phyloP scores from a whole-genome alignment of 1,140 invertebrate genomes.

The Oedothorax gibbosus region DNA sequence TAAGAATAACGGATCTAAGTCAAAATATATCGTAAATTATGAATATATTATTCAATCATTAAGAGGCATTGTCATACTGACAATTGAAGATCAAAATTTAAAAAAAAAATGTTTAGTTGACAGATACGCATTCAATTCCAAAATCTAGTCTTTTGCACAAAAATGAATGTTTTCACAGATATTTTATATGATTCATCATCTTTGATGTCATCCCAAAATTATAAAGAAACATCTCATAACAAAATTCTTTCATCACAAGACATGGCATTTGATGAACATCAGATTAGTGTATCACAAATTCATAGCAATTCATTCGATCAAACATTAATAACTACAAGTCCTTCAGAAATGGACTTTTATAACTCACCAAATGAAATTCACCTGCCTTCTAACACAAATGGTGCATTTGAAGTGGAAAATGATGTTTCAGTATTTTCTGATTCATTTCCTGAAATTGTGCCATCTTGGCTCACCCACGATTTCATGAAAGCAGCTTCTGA shows the following conservation, averaged over 20 bases:
- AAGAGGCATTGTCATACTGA: no score
- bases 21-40: no score
- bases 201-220: slow-evolving; percentile 42
- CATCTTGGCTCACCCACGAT: slow-evolving; percentile 54
- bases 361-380: slow-evolving; percentile 46
- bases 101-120: slow-evolving; percentile 43
- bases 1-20: no score
- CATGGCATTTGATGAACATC: slow-evolving; percentile 13
- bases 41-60: no score
- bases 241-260: slow-evolving; percentile 29
- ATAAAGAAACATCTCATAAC: slow-evolving; percentile 33
- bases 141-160: slow-evolving; percentile 50
- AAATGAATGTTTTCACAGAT: slow-evolving; percentile 56
- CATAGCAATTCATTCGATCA: slow-evolving; percentile 1
- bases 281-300: slow-evolving; percentile 35
- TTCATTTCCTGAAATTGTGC: slow-evolving; percentile 52
- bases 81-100: no score
- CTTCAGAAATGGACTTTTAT: slow-evolving; percentile 28
- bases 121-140: slow-evolving; percentile 3
- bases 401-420: slow-evolving; percentile 29
- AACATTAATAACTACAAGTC: slow-evolving; percentile 29
- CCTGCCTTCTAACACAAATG: slow-evolving; percentile 2
- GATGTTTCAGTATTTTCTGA: slow-evolving; percentile 55
- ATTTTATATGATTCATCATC: slow-evolving; percentile 48
- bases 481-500: slow-evolving; percentile 55